Conservation (phyloP, 1,140 invertebrate species). For the Drosophila nikananu region DNA sequence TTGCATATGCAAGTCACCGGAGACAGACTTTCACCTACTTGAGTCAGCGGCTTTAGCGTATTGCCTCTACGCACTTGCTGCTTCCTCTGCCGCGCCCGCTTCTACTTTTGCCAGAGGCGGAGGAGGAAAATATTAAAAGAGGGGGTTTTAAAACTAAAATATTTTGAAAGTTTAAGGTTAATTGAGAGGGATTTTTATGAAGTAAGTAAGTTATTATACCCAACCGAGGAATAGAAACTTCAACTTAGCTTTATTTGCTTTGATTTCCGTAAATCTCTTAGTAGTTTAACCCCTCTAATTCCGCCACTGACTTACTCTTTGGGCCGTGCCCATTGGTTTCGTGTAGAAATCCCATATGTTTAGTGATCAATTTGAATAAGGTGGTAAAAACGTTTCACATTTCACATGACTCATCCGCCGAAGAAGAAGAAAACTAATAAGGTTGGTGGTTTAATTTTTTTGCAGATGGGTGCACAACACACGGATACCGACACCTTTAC, state of each 20-base stretch:
- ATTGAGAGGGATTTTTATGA: not conserved
- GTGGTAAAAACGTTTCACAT: conserved; percentile 66
- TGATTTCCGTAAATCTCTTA: no score
- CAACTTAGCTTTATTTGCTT: no score
- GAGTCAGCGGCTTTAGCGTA: conserved; percentile 52
- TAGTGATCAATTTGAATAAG: conserved; percentile 56
- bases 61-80: conserved; percentile 72
- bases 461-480: conserved; percentile 70
- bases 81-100: conserved; percentile 41
- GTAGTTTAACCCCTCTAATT: not conserved
- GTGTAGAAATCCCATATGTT: conserved; percentile 52
- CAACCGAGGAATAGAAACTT: no score
- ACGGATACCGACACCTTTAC: conserved; percentile 26
- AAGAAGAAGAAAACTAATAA: conserved; percentile 16
- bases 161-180: not conserved
- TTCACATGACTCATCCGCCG: conserved; percentile 56
- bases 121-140: not conserved
- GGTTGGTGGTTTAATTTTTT: conserved; percentile 36
- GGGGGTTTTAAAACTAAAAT: not conserved
- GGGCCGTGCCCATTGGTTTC: conserved; percentile 49
- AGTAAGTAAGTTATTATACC: no score
- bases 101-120: conserved; percentile 16
- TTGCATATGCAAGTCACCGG: conserved; percentile 80
- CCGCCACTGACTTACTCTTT: not conserved
- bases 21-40: conserved; percentile 79